A percentile compares a stretch with the other conserved stretches of the same genome.
phyloP scores from a whole-genome alignment of 2,888 invertebrate species.

The Anagyrus pseudococci region DNA sequence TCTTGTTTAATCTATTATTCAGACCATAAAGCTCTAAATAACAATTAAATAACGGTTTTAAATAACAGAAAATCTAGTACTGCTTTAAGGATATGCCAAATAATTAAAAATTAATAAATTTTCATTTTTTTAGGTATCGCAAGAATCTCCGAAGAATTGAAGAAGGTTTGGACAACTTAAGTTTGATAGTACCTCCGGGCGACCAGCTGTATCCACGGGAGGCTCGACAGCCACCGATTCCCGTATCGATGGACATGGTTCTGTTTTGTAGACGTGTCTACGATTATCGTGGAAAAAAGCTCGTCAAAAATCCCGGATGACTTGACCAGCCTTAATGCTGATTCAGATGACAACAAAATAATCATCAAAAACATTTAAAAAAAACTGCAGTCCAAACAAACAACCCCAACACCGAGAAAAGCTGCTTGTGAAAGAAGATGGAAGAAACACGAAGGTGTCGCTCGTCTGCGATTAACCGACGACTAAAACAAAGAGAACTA shows the following conservation, averaged over 20 bases:
- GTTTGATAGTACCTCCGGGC: conserved; percentile 76
- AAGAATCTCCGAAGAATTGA: conserved; percentile 80
- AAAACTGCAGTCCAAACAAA: conserved; percentile 28
- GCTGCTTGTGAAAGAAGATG: conserved; percentile 13
- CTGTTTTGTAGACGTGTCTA: conserved; percentile 95
- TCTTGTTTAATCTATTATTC: too few species aligned
- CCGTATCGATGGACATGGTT: conserved; percentile 81
- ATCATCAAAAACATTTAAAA: conserved; percentile 31
- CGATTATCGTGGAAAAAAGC: conserved; percentile 86
- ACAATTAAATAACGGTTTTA: too few species aligned
- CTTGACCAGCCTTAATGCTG: conserved; percentile 50
- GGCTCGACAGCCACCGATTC: conserved; percentile 70
- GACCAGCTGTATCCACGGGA: conserved; percentile 67
- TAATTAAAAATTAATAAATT: too few species aligned
- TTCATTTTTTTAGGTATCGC: conserved; percentile 73
- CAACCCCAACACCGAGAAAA: conserved; percentile 18
- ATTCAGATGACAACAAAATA: too few species aligned
- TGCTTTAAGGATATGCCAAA: too few species aligned
- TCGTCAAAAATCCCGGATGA: conserved; percentile 61
- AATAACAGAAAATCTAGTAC: too few species aligned
- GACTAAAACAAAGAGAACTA: too few species aligned
- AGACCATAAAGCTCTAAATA: too few species aligned
- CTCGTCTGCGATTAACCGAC: too few species aligned
- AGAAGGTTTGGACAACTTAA: conserved; percentile 74
- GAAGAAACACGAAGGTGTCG: background rate